A percentile compares a stretch with the other conserved stretches of the same genome.
Conservation (phyloP, 2,888 invertebrate species). For the Amiota mariae region DNA sequence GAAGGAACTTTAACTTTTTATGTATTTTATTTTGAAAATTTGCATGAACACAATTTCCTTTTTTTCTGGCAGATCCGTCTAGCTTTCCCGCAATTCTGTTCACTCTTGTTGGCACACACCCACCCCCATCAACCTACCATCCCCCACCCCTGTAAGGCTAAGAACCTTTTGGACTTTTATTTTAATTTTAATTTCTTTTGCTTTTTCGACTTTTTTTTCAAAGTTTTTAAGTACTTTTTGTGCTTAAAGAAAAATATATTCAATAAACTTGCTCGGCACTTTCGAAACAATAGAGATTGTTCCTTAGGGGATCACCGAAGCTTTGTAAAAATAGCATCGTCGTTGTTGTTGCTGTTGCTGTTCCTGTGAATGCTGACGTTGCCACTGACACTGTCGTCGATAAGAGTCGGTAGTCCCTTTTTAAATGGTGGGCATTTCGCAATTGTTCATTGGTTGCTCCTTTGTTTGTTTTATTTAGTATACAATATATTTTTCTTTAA, state of each 20-base stretch:
- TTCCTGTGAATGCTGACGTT: no score
- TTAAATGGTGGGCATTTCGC: no score
- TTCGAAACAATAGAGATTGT: conserved; percentile 35
- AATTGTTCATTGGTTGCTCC: no score
- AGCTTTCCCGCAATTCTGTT: neutral
- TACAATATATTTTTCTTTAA: no score
- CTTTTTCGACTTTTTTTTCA: conserved; percentile 10
- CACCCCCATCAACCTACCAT: neutral
- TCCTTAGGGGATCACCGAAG: neutral
- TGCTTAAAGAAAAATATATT: conserved; percentile 37
- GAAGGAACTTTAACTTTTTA: conserved; percentile 9
- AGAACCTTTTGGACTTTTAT: conserved; percentile 14
- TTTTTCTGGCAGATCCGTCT: neutral
- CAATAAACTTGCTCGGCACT: conserved; percentile 43
- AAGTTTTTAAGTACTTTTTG: conserved; percentile 41
- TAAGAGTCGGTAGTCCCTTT: no score
- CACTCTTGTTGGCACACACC: neutral
- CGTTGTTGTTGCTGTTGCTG: neutral
- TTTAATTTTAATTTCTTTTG: conserved; percentile 16
- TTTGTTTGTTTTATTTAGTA: no score
- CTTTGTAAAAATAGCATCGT: neutral
- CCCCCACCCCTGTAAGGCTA: neutral
- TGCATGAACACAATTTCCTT: conserved; percentile 15
- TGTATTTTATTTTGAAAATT: neutral
- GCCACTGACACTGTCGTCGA: no score